Base-by-base conservation (phyloP, 2,888 invertebrate species). In the Acanthococcus lagerstroemiae region DNA sequence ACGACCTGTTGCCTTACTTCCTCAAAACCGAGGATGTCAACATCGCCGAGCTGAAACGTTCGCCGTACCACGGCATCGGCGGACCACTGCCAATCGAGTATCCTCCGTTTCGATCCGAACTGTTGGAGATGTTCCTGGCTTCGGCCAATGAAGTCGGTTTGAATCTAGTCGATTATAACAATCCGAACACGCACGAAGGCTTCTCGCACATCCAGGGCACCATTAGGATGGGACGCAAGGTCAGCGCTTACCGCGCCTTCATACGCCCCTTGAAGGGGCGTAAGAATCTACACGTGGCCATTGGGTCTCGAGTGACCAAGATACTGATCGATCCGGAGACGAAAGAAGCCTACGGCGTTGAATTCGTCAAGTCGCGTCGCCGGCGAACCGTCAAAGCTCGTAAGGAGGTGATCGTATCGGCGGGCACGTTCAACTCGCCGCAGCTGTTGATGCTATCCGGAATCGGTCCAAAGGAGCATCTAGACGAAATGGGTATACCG, bases 381-480 rank as follows among this genome's bases (percentile, higher is more conserved):
- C 75, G 74, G 50, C 75, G 76, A 27, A 75, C 76, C 54, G 81
- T 82, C 0, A 73, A 72, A 65, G 86, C 84, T 0, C 77, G 79
- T 50, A 83, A 80, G 71, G 87, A 87, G 76, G 83, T 90, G 0
- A 84, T 91, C 65, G 69, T 90, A 3, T 83, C 86, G 9, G 88
- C 85, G 1, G 90, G 90, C 0, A 83, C 89, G 0, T 84, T 91
- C 67, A 88, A 87, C 71, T 83, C 86, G 0, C 90, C 92, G 0
- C 91, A 92, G 73, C 74, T 93, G 7, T 79, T 92, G 5, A 87
- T 91, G 88, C 74, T 89, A 19, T 87, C 87, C 0, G 89, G 88
- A 2, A 76, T 87, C 7, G 84, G 84, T 2, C 84, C 83, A 0
- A 77, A 76, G n/a, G 75, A 80, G 54, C 83, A 84, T 70, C 77